A percentile compares a stretch with the other conserved stretches of the same genome.
phyloP scores from a whole-genome alignment of 2,888 invertebrate species.

The Drosophila acutilabella region DNA sequence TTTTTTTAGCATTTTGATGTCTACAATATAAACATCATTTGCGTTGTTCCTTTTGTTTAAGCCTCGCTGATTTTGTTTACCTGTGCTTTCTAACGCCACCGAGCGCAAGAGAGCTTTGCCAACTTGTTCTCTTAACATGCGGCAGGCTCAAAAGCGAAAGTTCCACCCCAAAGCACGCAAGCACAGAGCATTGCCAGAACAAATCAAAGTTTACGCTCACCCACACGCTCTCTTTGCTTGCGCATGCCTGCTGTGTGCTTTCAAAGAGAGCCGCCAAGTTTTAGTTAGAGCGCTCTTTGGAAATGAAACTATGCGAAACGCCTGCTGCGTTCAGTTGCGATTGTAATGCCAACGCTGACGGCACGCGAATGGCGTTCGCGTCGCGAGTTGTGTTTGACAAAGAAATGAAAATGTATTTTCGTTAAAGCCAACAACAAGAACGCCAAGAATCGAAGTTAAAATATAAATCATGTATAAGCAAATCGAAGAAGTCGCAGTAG shows the following conservation, averaged over 20 bases:
- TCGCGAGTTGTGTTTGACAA: conserved; percentile 47
- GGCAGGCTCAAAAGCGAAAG: conserved; percentile 59
- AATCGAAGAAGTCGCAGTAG: conserved; percentile 54
- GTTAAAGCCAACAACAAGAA: conserved; percentile 34
- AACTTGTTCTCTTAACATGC: conserved; percentile 38
- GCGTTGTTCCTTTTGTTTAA: conserved; percentile 77
- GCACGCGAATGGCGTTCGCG: conserved; percentile 72
- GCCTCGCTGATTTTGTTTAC: conserved; percentile 77
- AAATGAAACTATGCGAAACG: conserved; percentile 9
- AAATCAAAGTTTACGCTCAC: conserved; percentile 12
- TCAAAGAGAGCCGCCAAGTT: conserved; percentile 8
- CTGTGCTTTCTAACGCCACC: conserved; percentile 66
- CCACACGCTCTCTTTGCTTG: conserved; percentile 15
- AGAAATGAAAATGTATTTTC: conserved; percentile 54
- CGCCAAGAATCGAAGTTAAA: conserved; percentile 40
- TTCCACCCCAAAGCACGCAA: conserved; percentile 51
- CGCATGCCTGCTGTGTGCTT: conserved; percentile 35
- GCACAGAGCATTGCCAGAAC: conserved; percentile 51
- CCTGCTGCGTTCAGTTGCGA: conserved; percentile 65
- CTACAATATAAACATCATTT: conserved; percentile 79
- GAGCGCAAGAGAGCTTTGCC: conserved; percentile 20
- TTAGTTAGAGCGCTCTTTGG: conserved; percentile 14
- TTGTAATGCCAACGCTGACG: conserved; percentile 77
- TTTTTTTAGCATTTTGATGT: conserved; percentile 64
- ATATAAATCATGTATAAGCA: conserved; percentile 74